Evolutionary conservation across 2,888 invertebrate species (phyloP), one percentile per base, ranked within the genome.

Genomic region (Corbicula japonica): DNA sequence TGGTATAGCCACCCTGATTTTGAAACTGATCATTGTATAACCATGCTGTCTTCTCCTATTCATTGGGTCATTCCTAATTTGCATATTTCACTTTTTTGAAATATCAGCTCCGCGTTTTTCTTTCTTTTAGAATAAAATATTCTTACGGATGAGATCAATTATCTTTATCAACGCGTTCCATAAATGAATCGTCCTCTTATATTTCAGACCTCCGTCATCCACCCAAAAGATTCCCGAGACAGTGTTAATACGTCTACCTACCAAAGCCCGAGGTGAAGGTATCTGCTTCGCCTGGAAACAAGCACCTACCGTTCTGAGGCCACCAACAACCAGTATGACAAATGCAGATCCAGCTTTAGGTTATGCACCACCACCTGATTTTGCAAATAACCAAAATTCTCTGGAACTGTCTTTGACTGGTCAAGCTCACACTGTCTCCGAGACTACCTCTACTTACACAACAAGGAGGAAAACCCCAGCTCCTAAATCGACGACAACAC

Each of bases 251-350:
- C 89, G 88, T 68, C 86, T 93, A n/a, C 93, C 93, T n/a, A 48
- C 58, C 18, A 83, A 84, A 28, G 91, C 92, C 15, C 83, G 90
- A 60, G 80, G 79, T n/a, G 76, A 85, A 1, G 88, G 87, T 21
- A 83, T 91, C 3, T 93, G 93, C 76, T 78, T 93, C 52, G 87
- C 86, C 32, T 93, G 92, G 91, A 81, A 83, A 62, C 92, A 92
- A 76, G 84, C 75, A 10, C 76, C 78, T 18, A 77, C 78, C 6
- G 26, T 73, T 10, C 63, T 54, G 0, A 66, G 41, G 30, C 48
- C 70, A n/a, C 48, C 58, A n/a, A 18, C 44, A 46, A 32, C 63
- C 32, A 46, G 34, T 15, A 32, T 23, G 10, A 30, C 3, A 26
- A 28, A 41, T 12, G 26, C 44, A 62, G 30, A 46, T 4, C 54